Evolutionary conservation across 2,888 invertebrate genomes (phyloP).

Genomic region (Conistra vaccinii): DNA sequence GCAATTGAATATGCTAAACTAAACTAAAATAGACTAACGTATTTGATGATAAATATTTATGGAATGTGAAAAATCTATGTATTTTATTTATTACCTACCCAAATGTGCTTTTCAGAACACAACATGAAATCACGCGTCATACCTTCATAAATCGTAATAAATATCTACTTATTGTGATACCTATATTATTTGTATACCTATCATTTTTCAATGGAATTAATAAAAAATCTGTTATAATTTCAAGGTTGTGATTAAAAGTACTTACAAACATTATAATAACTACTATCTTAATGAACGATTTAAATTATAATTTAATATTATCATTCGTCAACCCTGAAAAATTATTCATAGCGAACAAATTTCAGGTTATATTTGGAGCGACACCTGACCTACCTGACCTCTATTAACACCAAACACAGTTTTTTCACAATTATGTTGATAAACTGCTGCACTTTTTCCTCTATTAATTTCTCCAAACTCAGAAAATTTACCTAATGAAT

Average conservation of each 20-base stretch:
- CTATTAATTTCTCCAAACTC: not conserved
- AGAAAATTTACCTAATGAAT: not conserved
- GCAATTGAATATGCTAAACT: too few relatives aligned
- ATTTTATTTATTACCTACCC: not conserved
- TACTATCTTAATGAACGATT: constrained; percentile 1
- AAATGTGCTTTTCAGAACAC: not conserved
- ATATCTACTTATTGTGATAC: not conserved
- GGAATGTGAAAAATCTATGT: not conserved
- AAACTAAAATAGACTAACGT: too few relatives aligned
- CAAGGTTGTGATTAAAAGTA: constrained; percentile 21
- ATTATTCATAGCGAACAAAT: constrained; percentile 21
- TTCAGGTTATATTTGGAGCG: constrained; percentile 19
- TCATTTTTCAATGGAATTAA: not conserved
- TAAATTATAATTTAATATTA: not conserved
- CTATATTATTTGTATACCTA: not conserved
- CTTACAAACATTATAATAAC: not conserved
- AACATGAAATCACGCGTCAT: not conserved
- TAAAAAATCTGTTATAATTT: not conserved
- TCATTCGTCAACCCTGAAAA: constrained; percentile 1
- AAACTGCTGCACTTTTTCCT: constrained; percentile 10
- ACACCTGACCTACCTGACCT: not conserved
- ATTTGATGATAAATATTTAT: not conserved
- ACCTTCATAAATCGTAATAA: not conserved
- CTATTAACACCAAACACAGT: not conserved
- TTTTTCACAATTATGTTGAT: not conserved